These are phyloP conservation scores for Scolopax rusticola DNA, from an alignment of 2,797 vertebrate genomes.

Conservation along the genomic window DNA sequence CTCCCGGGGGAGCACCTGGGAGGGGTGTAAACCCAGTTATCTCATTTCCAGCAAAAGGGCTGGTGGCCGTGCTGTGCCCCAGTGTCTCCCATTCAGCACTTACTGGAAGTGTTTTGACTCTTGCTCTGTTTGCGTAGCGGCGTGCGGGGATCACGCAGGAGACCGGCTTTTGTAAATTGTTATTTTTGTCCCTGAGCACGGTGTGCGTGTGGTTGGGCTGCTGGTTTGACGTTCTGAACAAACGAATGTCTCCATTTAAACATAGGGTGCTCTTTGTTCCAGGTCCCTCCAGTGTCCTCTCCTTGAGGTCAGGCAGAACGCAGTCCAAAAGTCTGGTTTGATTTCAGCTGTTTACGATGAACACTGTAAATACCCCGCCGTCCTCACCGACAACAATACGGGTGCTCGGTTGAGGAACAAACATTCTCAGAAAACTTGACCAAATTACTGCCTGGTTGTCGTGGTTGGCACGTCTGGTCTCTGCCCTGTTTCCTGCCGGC, in stretches of 20 bases:
- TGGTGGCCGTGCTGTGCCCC: not conserved
- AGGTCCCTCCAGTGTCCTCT: not conserved
- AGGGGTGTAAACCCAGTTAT: not conserved
- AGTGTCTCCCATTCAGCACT: not conserved
- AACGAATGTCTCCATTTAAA: slow-evolving; percentile 4
- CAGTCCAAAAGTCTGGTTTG: not conserved
- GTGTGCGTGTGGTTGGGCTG: not conserved
- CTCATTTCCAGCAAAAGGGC: not conserved
- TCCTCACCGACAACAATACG: not conserved
- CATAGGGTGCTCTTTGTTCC: slow-evolving; percentile 13
- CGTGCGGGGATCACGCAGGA: not conserved
- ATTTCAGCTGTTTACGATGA: not conserved
- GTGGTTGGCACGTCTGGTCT: not conserved
- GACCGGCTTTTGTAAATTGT: not conserved
- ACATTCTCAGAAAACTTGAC: not conserved
- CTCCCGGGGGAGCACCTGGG: not conserved
- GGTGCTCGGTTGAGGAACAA: not conserved
- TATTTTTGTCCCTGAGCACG: not conserved
- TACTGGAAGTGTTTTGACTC: not conserved
- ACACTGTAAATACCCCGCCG: not conserved
- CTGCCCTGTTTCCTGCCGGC: not conserved
- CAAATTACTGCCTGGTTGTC: not conserved
- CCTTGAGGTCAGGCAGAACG: not conserved
- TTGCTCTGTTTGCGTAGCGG: not conserved
- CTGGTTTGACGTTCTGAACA: not conserved